These are phyloP conservation scores for Pseudochaenichthys georgianus DNA, from an alignment of 2,797 vertebrate genomes.

Conservation along the genomic window DNA sequence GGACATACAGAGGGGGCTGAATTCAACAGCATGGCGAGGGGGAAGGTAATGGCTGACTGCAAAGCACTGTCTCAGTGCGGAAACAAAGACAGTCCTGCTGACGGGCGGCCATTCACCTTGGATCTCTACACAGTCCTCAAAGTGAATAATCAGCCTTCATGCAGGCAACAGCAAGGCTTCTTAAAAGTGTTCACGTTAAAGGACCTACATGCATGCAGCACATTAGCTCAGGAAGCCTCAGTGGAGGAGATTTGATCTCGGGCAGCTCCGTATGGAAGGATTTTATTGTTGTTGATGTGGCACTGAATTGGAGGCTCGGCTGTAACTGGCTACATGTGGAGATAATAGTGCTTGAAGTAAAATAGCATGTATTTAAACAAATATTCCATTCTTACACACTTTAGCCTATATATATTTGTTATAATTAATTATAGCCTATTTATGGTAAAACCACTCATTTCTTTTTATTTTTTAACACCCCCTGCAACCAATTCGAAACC, in stretches of 20 bases:
- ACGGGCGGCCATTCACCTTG: conserved; percentile 80
- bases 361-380: conserved; percentile 33
- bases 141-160: conserved; percentile 26
- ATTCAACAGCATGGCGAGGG: conserved; percentile 73
- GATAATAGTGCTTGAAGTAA: conserved; percentile 51
- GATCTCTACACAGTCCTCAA: conserved; percentile 46
- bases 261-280: conserved; percentile 38
- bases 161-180: conserved; percentile 27
- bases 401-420: neutral
- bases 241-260: conserved; percentile 35
- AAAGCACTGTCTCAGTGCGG: conserved; percentile 73
- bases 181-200: conserved; percentile 15
- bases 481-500: conserved; percentile 10
- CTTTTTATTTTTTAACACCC: conserved; percentile 8
- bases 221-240: conserved; percentile 30
- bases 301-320: conserved; percentile 52
- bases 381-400: conserved; percentile 7
- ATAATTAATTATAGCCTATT: conserved; percentile 20
- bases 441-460: conserved; percentile 8
- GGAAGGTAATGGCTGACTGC: conserved; percentile 86
- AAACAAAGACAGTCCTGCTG: conserved; percentile 86
- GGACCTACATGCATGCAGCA: conserved; percentile 35
- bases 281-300: conserved; percentile 72
- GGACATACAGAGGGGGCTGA: conserved; percentile 32
- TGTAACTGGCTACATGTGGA: conserved; percentile 50